Evolutionary conservation across 2,113 vertebrate genomes (phyloP).

Genomic region (Tonatia bakeri): DNA sequence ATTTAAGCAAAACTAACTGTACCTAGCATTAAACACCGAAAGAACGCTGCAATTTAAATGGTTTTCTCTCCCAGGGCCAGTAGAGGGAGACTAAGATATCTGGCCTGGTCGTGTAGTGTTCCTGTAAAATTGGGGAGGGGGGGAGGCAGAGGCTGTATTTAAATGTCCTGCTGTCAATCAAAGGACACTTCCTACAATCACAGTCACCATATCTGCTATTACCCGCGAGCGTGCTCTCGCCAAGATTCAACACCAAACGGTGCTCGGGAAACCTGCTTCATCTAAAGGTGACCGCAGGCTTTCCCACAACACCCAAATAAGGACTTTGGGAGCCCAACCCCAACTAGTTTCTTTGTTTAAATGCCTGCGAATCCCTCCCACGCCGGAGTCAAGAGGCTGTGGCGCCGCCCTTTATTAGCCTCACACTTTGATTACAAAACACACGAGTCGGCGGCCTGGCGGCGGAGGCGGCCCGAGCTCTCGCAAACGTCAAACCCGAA

Average conservation of each 20-base stretch:
- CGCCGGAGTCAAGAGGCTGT: constrained; percentile 69
- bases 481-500: constrained; percentile 75
- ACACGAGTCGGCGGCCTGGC: constrained; percentile 67
- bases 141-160: constrained; percentile 80
- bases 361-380: constrained; percentile 77
- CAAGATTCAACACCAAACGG: constrained; percentile 49
- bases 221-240: constrained; percentile 56
- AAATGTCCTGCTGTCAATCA: constrained; percentile 90
- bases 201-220: constrained; percentile 63
- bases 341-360: constrained; percentile 86
- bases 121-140: constrained; percentile 80
- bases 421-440: constrained; percentile 74
- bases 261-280: constrained; percentile 35
- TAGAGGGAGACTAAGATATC: constrained; percentile 80
- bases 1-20: constrained; percentile 22
- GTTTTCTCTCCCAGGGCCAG: constrained; percentile 70
- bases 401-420: constrained; percentile 76
- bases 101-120: constrained; percentile 73
- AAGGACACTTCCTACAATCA: constrained; percentile 79
- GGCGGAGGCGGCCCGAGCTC: constrained; percentile 59
- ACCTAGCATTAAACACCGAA: background rate
- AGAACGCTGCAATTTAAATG: background rate
- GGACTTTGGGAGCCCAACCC: constrained; percentile 69
- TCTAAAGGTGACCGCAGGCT: constrained; percentile 60
- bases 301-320: constrained; percentile 66